A percentile compares a stretch with the other conserved stretches of the same genome.
Evolutionary conservation across 2,113 vertebrate genomes (phyloP).

Genomic region (Propithecus coquereli): DNA sequence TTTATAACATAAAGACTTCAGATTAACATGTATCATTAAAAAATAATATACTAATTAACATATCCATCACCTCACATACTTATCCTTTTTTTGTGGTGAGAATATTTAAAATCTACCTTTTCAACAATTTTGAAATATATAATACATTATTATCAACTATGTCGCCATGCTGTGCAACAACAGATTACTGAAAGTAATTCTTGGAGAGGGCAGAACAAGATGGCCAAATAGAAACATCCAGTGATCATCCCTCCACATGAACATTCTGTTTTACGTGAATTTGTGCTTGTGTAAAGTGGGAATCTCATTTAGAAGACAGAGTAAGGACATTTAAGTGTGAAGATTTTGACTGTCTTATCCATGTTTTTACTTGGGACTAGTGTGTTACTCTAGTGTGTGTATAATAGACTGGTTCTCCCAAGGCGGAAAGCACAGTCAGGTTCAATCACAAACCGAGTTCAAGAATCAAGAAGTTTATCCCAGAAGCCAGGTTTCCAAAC

Average conservation of each 20-base stretch:
- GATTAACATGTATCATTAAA: background rate
- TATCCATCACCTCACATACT: background rate
- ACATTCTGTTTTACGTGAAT: background rate
- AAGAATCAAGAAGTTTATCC: background rate
- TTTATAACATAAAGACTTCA: background rate
- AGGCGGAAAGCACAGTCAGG: background rate
- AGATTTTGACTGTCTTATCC: background rate
- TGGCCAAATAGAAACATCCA: no score
- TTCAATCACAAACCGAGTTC: background rate
- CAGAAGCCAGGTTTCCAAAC: background rate
- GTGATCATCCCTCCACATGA: no score
- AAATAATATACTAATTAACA: background rate
- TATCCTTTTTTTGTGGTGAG: background rate
- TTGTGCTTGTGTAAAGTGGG: background rate
- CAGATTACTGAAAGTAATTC: background rate
- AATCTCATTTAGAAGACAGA: background rate
- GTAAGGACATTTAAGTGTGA: background rate
- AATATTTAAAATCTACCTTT: background rate
- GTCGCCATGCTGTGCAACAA: background rate
- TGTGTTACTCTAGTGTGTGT: background rate
- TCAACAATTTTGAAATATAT: background rate
- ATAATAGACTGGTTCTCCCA: background rate
- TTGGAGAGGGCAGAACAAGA: background rate
- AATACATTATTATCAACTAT: background rate
- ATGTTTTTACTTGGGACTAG: background rate